Conservation (phyloP, 2,888 invertebrate genomes). For the Diachrysia chrysitis region DNA sequence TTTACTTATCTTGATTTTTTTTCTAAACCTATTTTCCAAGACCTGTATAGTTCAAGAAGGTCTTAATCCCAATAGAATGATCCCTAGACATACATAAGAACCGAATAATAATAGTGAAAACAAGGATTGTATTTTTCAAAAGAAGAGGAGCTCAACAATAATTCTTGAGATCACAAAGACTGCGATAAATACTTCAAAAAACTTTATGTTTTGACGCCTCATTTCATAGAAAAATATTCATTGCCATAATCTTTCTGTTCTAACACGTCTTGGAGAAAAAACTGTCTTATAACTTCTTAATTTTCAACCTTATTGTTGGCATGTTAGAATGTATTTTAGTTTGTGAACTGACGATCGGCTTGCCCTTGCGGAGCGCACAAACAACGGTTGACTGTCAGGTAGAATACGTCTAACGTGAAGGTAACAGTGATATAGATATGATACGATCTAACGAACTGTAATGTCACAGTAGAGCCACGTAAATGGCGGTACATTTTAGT, state of each 20-base stretch:
- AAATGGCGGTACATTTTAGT: constrained; percentile 40
- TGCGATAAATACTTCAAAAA: constrained; percentile 28
- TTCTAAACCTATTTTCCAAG: not conserved
- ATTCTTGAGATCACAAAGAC: not conserved
- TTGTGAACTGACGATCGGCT: not conserved
- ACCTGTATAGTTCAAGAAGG: no score
- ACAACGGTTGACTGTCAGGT: constrained; percentile 58
- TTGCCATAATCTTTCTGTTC: constrained; percentile 35
- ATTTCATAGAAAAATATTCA: constrained; percentile 51
- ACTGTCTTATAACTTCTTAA: not conserved
- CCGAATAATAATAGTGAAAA: not conserved
- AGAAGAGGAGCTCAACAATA: constrained; percentile 2
- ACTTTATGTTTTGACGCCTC: constrained; percentile 33
- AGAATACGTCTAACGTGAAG: constrained; percentile 58
- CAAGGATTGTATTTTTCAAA: not conserved
- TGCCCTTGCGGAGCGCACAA: constrained; percentile 39
- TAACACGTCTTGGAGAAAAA: constrained; percentile 22
- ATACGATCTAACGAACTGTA: constrained; percentile 82
- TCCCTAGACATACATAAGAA: no score
- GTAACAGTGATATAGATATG: constrained; percentile 76
- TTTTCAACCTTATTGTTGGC: constrained; percentile 7
- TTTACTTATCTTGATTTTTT: not conserved
- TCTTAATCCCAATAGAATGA: no score
- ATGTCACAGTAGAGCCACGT: constrained; percentile 62
- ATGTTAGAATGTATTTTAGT: constrained; percentile 33